A percentile compares a stretch with the other conserved stretches of the same genome.
These are phyloP conservation scores for Amia ocellicauda DNA, from an alignment of 2,113 vertebrate species.

Conservation along the genomic window DNA sequence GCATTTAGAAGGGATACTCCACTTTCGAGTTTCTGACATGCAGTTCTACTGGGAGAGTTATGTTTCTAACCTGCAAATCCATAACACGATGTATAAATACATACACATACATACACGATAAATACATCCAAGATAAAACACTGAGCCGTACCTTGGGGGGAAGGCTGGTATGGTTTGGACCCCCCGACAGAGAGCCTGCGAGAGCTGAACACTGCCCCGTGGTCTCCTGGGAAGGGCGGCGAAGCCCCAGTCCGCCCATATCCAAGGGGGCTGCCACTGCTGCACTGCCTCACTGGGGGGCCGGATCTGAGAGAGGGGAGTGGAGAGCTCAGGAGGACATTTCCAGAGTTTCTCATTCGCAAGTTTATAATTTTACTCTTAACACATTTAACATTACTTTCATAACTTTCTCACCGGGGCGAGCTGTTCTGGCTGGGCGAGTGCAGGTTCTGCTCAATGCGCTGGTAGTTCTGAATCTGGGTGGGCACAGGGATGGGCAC, in stretches of 20 bases:
- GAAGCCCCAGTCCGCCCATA: slow-evolving; percentile 67
- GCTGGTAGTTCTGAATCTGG: slow-evolving; percentile 88
- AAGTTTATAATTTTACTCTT: too few relatives aligned
- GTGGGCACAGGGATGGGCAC: slow-evolving; percentile 91
- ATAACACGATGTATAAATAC: too few relatives aligned
- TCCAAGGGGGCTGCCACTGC: slow-evolving; percentile 61
- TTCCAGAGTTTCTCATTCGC: too few relatives aligned
- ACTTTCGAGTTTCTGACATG: too few relatives aligned
- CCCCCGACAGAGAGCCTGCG: slow-evolving; percentile 75
- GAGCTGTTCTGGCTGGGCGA: slow-evolving; percentile 64
- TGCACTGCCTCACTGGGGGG: slow-evolving; percentile 58
- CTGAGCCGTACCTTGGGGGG: slow-evolving; percentile 70
- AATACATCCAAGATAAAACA: too few relatives aligned
- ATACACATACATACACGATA: too few relatives aligned
- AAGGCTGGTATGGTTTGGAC: slow-evolving; percentile 70
- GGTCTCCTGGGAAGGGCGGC: slow-evolving; percentile 67
- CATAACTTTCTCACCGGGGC: slow-evolving; percentile 69
- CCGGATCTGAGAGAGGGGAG: slow-evolving; percentile 59
- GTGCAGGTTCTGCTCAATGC: slow-evolving; percentile 86
- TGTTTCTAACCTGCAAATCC: too few relatives aligned
- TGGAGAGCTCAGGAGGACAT: background rate
- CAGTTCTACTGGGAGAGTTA: too few relatives aligned
- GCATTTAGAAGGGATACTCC: too few relatives aligned
- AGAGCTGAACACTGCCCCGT: slow-evolving; percentile 42
- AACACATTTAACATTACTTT: too few relatives aligned